Base-by-base conservation (phyloP, 2,113 vertebrate genomes). In the Centrocercus urophasianus region DNA sequence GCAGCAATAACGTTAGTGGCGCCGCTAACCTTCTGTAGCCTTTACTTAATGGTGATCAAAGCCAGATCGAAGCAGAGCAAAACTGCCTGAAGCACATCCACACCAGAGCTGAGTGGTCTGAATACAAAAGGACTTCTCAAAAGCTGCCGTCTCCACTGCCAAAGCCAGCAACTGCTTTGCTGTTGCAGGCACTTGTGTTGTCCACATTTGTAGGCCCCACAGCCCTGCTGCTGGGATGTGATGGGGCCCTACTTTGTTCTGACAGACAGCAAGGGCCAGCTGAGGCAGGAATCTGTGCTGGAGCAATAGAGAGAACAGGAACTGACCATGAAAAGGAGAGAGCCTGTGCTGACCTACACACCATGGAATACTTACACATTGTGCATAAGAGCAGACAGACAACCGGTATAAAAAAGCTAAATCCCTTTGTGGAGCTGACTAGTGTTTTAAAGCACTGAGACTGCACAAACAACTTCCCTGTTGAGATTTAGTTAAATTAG, bases 281-380 rank as follows among this genome's bases (percentile, higher is more conserved):
- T 45, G 69, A 42, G 32, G 8, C 32, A 34, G 65, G 43, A 48
- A 22, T 22, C 22, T 34, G 43, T 24, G 0, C 65, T 8, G 28
- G 42, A 14, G 32, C 5, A 9, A 32, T 47, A 43, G 25, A 32
- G 56, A 11, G 24, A 78, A 52, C 52, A 57, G 2, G 6, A 6
- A 10, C 22, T 69, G 22, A 63, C 24, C 48, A 61, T 47, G 28
- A 63, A 34, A 78, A 84, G 28, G 12, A 8, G 15, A 82, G 11
- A n/a, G 27, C 9, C 13, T 8, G 1, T 2, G 3, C 27, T 45
- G 48, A 40, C 3, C 22, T 20, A 18, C 5, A 2, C 0, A 0
- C 54, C 21, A 64, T 42, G 20, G 11, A 30, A 63, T 13, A 28
- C 47, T 40, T 18, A 45, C 2, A 14, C 27, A 45, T 45, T 86